Evolutionary conservation across 2,113 vertebrate genomes (phyloP).

Genomic region (Heptranchias perlo): DNA sequence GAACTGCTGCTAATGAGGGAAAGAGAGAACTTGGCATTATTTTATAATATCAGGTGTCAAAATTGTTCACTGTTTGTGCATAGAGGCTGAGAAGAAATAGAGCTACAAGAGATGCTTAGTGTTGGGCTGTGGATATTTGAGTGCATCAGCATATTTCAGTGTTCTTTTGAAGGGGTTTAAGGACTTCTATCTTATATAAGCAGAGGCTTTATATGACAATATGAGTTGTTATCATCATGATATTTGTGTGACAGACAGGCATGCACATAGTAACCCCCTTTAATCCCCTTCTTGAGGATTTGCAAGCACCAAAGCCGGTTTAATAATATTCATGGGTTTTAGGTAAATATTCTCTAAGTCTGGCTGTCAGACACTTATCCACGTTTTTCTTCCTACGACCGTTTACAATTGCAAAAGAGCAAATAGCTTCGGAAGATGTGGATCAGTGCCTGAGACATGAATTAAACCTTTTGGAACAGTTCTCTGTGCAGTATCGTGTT

Average conservation of each 20-base stretch:
- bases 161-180: slow-evolving; percentile 31
- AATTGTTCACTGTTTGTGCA: background rate
- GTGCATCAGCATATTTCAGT: slow-evolving; percentile 25
- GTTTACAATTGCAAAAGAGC: slow-evolving; percentile 33
- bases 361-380: slow-evolving; percentile 51
- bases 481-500: slow-evolving; percentile 11
- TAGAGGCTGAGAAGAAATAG: background rate
- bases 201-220: slow-evolving; percentile 38
- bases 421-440: slow-evolving; percentile 35
- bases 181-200: slow-evolving; percentile 34
- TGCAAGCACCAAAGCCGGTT: slow-evolving; percentile 45
- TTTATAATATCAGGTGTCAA: slow-evolving; percentile 13
- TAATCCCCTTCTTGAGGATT: slow-evolving; percentile 38
- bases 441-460: slow-evolving; percentile 34
- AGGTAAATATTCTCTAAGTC: slow-evolving; percentile 60
- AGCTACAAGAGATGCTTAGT: slow-evolving; percentile 4
- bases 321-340: slow-evolving; percentile 65
- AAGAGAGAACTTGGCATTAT: background rate
- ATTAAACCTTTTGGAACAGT: slow-evolving; percentile 34
- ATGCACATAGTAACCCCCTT: slow-evolving; percentile 36
- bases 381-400: slow-evolving; percentile 21
- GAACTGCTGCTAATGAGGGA: background rate
- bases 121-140: slow-evolving; percentile 23
- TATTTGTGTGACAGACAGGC: slow-evolving; percentile 38
- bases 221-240: slow-evolving; percentile 35